Conservation (phyloP, 2,113 vertebrate species). For the Amphiprion ocellaris region DNA sequence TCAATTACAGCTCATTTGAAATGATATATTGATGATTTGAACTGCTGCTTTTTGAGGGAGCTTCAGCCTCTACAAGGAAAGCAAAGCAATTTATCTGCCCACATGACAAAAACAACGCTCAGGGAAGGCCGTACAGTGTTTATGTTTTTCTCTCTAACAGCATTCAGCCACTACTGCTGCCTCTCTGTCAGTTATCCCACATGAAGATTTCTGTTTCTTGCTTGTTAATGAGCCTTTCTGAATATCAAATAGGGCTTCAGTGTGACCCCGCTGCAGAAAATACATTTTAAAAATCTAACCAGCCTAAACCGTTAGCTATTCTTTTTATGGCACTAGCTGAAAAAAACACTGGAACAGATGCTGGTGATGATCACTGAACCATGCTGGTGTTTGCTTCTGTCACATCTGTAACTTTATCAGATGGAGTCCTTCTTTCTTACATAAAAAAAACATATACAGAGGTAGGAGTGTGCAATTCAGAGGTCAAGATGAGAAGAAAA, state of each 20-base stretch:
- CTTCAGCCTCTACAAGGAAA: no score
- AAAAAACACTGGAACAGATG: not conserved
- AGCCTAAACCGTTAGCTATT: not conserved
- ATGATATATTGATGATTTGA: no score
- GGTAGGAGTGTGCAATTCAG: not conserved
- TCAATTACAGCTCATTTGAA: no score
- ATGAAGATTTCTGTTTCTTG: not conserved
- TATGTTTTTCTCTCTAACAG: not conserved
- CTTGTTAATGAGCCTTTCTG: constrained; percentile 23
- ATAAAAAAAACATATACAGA: not conserved
- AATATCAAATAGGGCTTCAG: not conserved
- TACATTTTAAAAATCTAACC: no score
- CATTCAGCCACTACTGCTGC: not conserved
- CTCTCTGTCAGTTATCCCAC: constrained; percentile 8
- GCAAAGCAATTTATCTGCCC: no score
- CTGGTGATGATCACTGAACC: not conserved
- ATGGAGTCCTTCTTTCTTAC: not conserved
- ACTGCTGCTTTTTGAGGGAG: no score
- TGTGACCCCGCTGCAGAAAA: not conserved
- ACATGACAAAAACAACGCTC: no score
- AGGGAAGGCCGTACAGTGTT: no score
- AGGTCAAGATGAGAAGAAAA: no score
- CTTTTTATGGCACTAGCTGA: not conserved
- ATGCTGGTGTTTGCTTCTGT: not conserved
- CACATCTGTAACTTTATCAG: not conserved